Conservation (phyloP, 2,888 invertebrate genomes). For the Serrognathus titanus region DNA sequence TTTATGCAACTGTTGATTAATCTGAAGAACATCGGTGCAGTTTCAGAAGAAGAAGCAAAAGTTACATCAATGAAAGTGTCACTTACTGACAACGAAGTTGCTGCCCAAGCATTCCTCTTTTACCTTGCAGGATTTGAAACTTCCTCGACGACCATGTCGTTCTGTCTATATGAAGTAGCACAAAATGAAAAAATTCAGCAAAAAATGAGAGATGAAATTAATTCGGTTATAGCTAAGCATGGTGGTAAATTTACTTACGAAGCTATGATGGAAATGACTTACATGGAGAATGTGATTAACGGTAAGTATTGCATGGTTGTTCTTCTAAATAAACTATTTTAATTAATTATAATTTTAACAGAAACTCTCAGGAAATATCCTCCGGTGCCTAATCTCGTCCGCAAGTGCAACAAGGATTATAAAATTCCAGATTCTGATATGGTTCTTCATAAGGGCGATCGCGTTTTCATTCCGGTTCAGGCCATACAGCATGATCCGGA, state of each 20-base stretch:
- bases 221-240: slow-evolving; percentile 15
- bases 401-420: slow-evolving; percentile 53
- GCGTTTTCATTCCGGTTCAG: slow-evolving; percentile 54
- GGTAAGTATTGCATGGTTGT: slow-evolving; percentile 12
- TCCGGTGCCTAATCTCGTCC: slow-evolving; percentile 51
- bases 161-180: slow-evolving; percentile 24
- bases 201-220: slow-evolving; percentile 21
- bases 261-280: slow-evolving; percentile 20
- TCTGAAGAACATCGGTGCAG: slow-evolving; percentile 41
- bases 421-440: slow-evolving; percentile 50
- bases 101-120: slow-evolving; percentile 29
- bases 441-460: slow-evolving; percentile 51
- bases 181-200: slow-evolving; percentile 21
- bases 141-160: slow-evolving; percentile 27
- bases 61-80: slow-evolving; percentile 13
- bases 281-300: slow-evolving; percentile 23
- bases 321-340: too few relatives aligned
- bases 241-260: slow-evolving; percentile 22
- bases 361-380: slow-evolving; percentile 60
- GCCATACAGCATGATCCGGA: slow-evolving; percentile 57
- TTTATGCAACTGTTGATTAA: slow-evolving; percentile 54
- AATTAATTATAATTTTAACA: slow-evolving; percentile 25
- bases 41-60: slow-evolving; percentile 1
- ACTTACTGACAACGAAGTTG: slow-evolving; percentile 22
- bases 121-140: slow-evolving; percentile 30